Evolutionary conservation across 2,888 invertebrate species (phyloP).

Genomic region (Aphelenchoides bicaudatus): DNA sequence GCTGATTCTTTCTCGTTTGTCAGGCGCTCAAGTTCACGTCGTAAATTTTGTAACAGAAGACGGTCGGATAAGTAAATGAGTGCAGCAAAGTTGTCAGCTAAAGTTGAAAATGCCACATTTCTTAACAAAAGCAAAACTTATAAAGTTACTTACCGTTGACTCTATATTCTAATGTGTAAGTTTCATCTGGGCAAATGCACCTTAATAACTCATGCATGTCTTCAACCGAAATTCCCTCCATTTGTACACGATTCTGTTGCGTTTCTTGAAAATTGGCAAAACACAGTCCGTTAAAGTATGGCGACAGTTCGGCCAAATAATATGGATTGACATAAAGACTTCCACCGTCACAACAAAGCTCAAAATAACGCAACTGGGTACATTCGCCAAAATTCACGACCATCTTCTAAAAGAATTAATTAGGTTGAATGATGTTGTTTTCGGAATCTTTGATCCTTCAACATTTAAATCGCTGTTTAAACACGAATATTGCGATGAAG

Average conservation of each 20-base stretch:
- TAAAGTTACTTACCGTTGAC: conserved; percentile 23
- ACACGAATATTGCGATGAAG: too few species aligned
- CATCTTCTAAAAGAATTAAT: conserved; percentile 25
- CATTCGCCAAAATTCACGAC: conserved; percentile 36
- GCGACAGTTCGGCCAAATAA: conserved; percentile 35
- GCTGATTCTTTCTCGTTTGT: background rate
- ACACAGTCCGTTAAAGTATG: conserved; percentile 35
- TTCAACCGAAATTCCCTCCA: conserved; percentile 29
- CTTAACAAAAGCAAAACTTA: background rate
- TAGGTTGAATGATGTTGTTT: too few species aligned
- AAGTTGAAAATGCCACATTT: too few species aligned
- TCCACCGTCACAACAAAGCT: conserved; percentile 28
- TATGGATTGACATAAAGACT: conserved; percentile 30
- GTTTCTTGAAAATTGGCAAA: conserved; percentile 30
- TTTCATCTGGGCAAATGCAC: conserved; percentile 32
- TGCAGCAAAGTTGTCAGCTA: conserved; percentile 34
- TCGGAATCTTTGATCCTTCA: too few species aligned
- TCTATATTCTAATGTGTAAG: conserved; percentile 25
- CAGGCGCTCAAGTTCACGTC: conserved; percentile 26
- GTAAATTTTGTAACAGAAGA: conserved; percentile 29
- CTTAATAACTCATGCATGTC: conserved; percentile 31
- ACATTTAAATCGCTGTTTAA: too few species aligned
- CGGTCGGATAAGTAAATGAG: conserved; percentile 33
- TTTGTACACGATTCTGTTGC: conserved; percentile 22
- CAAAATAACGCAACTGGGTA: conserved; percentile 31